Evolutionary conservation across 1,140 invertebrate species (phyloP).

Genomic region (Uloborus diversus): DNA sequence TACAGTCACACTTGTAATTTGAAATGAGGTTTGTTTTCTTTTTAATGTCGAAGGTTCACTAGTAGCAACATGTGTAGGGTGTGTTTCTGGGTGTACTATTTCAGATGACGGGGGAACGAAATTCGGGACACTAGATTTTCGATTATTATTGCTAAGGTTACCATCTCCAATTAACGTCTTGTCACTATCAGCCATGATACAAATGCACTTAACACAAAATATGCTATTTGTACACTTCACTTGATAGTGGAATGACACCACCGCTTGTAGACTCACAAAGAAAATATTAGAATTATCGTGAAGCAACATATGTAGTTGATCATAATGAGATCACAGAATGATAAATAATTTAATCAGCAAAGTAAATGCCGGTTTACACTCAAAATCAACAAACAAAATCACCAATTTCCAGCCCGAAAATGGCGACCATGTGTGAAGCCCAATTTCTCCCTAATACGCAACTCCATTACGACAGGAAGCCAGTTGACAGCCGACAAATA

Average conservation of each 20-base stretch:
- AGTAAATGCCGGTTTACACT: constrained; percentile 29
- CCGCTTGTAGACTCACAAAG: constrained; percentile 41
- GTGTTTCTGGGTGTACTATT: constrained; percentile 25
- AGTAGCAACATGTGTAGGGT: constrained; percentile 27
- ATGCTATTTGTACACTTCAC: constrained; percentile 51
- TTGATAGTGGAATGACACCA: constrained; percentile 46
- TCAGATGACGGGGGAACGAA: constrained; percentile 37
- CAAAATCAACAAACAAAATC: constrained; percentile 49
- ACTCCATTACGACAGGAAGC: constrained; percentile 55
- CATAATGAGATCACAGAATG: constrained; percentile 53
- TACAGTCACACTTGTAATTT: constrained; percentile 89
- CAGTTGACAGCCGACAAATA: constrained; percentile 52
- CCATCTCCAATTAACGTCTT: constrained; percentile 45
- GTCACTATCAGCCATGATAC: constrained; percentile 52
- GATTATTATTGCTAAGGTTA: constrained; percentile 52
- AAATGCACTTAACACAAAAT: constrained; percentile 47
- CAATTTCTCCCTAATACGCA: constrained; percentile 52
- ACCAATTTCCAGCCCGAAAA: constrained; percentile 52
- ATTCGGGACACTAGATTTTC: constrained; percentile 36
- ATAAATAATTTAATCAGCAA: constrained; percentile 36
- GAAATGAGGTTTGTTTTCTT: constrained; percentile 89
- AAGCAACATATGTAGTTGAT: constrained; percentile 56
- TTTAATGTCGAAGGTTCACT: constrained; percentile 54
- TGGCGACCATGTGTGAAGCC: constrained; percentile 54
- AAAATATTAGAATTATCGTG: constrained; percentile 49